These are phyloP conservation scores for Ferrisia virgata DNA, from an alignment of 2,888 invertebrate genomes.

Conservation along the genomic window DNA sequence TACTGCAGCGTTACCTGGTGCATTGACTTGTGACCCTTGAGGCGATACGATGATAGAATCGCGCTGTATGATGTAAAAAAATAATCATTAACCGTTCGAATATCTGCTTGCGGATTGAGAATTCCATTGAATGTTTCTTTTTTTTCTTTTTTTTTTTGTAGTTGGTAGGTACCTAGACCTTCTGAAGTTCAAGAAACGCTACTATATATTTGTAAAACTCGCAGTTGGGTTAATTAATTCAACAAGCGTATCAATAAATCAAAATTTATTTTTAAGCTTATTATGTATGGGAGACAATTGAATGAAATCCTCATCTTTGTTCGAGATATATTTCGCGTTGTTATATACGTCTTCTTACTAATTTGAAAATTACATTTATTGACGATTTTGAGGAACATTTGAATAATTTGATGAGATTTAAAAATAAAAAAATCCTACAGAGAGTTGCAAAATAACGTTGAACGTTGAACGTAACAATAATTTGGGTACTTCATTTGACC, in stretches of 20 bases:
- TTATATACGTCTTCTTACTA: too few relatives aligned
- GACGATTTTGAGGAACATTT: too few relatives aligned
- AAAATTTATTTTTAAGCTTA: neutral
- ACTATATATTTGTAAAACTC: neutral
- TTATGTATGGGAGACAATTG: neutral
- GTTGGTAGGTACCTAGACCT: too few relatives aligned
- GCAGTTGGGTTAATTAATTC: neutral
- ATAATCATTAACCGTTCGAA: neutral
- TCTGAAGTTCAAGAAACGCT: neutral
- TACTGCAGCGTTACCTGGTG: neutral
- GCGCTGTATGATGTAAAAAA: neutral
- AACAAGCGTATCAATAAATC: neutral
- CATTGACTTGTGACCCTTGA: neutral
- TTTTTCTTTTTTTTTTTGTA: too few relatives aligned
- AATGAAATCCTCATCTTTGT: too few relatives aligned
- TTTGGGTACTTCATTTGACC: too few relatives aligned
- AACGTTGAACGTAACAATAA: too few relatives aligned
- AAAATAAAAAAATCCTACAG: too few relatives aligned
- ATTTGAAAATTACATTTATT: too few relatives aligned
- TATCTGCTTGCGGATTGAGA: neutral
- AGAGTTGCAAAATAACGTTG: too few relatives aligned
- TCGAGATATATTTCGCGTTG: too few relatives aligned
- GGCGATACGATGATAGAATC: neutral
- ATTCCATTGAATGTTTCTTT: neutral
- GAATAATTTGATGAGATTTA: too few relatives aligned